A percentile compares a stretch with the other conserved stretches of the same genome.
Evolutionary conservation across 2,888 invertebrate species (phyloP).

Genomic region (Xestia sexstrigata): DNA sequence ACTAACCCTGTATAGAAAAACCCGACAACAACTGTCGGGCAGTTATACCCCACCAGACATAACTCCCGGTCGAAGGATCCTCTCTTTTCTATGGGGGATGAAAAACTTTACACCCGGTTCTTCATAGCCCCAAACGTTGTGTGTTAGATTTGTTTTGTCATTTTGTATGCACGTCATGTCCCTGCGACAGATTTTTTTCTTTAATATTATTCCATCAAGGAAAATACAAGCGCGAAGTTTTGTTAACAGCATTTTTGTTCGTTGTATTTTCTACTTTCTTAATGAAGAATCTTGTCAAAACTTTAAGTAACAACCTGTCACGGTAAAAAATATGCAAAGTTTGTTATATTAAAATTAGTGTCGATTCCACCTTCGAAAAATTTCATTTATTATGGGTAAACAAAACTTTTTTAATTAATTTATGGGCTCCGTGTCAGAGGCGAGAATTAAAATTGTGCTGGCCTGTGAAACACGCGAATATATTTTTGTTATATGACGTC

Average conservation of each 20-base stretch:
- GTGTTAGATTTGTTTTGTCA: too few relatives aligned
- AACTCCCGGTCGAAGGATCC: too few relatives aligned
- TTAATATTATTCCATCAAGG: too few relatives aligned
- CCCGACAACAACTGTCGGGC: too few relatives aligned
- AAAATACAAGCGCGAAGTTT: neutral
- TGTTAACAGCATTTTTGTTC: neutral
- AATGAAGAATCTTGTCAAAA: slow-evolving; percentile 5
- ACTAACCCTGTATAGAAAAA: too few relatives aligned
- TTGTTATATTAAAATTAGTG: slow-evolving; percentile 21
- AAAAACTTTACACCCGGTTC: too few relatives aligned
- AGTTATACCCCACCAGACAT: too few relatives aligned
- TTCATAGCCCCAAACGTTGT: too few relatives aligned
- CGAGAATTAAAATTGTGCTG: slow-evolving; percentile 25
- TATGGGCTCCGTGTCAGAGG: slow-evolving; percentile 1
- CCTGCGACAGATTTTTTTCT: too few relatives aligned
- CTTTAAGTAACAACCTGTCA: slow-evolving; percentile 24
- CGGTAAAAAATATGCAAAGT: slow-evolving; percentile 9
- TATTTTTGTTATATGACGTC: slow-evolving; percentile 16
- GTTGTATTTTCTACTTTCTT: neutral
- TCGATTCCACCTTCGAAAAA: slow-evolving; percentile 2
- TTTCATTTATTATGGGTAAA: slow-evolving; percentile 3
- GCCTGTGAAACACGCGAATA: neutral
- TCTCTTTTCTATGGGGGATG: too few relatives aligned
- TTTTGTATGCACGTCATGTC: too few relatives aligned
- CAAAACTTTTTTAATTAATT: slow-evolving; percentile 48